Evolutionary conservation across 2,888 invertebrate species (phyloP), one percentile per base, ranked within the genome.

Genomic region (Clistopyga incitator): DNA sequence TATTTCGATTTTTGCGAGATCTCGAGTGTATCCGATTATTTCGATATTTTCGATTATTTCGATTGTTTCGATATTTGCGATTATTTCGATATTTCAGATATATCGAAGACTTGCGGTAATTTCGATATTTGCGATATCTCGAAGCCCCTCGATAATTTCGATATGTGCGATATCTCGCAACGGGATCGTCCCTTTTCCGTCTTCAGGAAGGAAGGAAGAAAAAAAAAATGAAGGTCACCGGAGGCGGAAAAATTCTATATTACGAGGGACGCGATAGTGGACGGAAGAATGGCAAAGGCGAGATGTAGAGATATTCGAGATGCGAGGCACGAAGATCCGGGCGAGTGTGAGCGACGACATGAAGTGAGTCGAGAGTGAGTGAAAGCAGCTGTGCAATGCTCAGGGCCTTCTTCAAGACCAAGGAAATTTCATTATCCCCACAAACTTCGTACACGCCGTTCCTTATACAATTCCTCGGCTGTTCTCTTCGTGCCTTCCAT

Each of bases 381-480:
- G 47, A 68, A 64, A 77, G 68, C 56, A 56, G 65, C 54, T 65
- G 67, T 68, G 71, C 72, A 75, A 71, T 71, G 29, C 75, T 81
- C 78, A 64, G 52, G 61, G 50, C 71, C 80, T 71, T 59, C 78
- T 67, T 25, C 64, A 15, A 20, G 65, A 76, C 61, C 68, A 71
- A 78, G 84, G 29, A 81, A 85, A 81, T 84, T 85, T 84, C 81
- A 85, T 85, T 79, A 85, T 85, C 78, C 65, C 47, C 25, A 18
- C 59, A 29, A 59, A 59, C 34, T 47, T 74, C 59, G 34, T 61
- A 59, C 59, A 34, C 59, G 20, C 61, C 61, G 61, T 82, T 68
- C 38, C 64, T 18, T 71, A 70, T 65, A 42, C 34, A 47, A 54
- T 76, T 56, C 64, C 64, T 25, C 50, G 6, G 38, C 65, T 54